Base-by-base conservation (phyloP, 2,888 invertebrate genomes). In the Ptilodon capucinus region DNA sequence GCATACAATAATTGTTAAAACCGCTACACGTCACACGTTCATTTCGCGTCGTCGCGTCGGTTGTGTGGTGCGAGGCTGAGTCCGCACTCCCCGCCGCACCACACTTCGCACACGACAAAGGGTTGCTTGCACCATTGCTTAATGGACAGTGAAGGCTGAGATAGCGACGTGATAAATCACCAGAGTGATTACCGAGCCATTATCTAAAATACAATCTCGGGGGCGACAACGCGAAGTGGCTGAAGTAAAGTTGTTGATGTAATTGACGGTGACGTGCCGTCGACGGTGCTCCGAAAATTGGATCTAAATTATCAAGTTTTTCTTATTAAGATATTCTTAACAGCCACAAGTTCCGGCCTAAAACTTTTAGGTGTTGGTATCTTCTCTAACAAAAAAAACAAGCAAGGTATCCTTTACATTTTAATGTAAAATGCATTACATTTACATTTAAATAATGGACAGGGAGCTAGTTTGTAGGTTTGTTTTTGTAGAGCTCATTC, bases 71-170 rank as follows among this genome's bases (percentile, higher is more conserved):
- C n/a, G n/a, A n/a, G 45, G 44, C 44, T 23, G 16, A 23, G 45
- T 40, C 50, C 51, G 52, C 54, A 47, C 48, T 40, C 52, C 65
- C 56, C 46, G 46, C 54, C 54, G 42, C 56, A 58, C 54, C 25
- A 42, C 46, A 40, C 23, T 47, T 44, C 40, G 23, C 43, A 51
- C 55, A 59, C 75, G 72, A 84, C 83, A 86, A 87, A 89, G 89
- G 90, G 89, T 85, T 90, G 85, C 69, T 74, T 69, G 63, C 78
- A 66, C 40, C 72, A 88, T 89, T 90, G 91, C 84, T 82, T 91
- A 91, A 91, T 91, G 91, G 91, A 88, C 87, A 84, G 90, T 86
- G 88, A 91, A 90, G 88, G 82, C 84, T 81, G 82, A 82, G 91
- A 91, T 91, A 89, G 82, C 81, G 67, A 64, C 50, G 86, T 91